Evolutionary conservation across 2,113 vertebrate species (phyloP).

Genomic region (Rutilus rutilus): DNA sequence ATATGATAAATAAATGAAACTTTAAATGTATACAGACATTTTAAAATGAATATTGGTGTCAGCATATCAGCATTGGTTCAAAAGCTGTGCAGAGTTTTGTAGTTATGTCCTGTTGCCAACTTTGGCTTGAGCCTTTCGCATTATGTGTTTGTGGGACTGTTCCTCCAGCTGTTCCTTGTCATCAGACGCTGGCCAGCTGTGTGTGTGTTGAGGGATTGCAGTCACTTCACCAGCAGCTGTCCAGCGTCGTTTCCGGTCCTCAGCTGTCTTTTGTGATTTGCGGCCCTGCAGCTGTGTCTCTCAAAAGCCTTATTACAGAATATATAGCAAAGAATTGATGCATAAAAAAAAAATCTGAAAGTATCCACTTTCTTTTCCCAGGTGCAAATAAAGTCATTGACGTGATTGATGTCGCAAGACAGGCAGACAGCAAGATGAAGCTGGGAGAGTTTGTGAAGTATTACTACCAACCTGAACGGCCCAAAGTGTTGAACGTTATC

Average conservation of each 20-base stretch:
- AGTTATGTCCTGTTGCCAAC: neutral
- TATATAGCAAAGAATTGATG: neutral
- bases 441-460: slow-evolving; percentile 96
- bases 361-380: slow-evolving; percentile 61
- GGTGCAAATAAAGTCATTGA: slow-evolving; percentile 96
- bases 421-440: slow-evolving; percentile 99
- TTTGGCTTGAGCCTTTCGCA: neutral
- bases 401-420: slow-evolving; percentile 97
- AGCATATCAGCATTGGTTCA: neutral
- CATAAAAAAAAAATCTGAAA: neutral
- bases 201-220: slow-evolving; percentile 49
- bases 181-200: slow-evolving; percentile 73
- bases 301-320: neutral
- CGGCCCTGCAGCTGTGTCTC: slow-evolving; percentile 6
- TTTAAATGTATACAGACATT: neutral
- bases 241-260: slow-evolving; percentile 32
- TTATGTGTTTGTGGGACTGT: slow-evolving; percentile 23
- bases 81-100: neutral
- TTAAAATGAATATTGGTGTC: neutral
- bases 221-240: slow-evolving; percentile 71
- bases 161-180: slow-evolving; percentile 77
- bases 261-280: slow-evolving; percentile 19
- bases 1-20: neutral
- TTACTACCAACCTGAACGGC: slow-evolving; percentile 87
- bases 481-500: slow-evolving; percentile 98